Evolutionary conservation across 2,113 vertebrate genomes (phyloP), one percentile per base, ranked within the genome.

Genomic region (Rousettus leschenaultii): DNA sequence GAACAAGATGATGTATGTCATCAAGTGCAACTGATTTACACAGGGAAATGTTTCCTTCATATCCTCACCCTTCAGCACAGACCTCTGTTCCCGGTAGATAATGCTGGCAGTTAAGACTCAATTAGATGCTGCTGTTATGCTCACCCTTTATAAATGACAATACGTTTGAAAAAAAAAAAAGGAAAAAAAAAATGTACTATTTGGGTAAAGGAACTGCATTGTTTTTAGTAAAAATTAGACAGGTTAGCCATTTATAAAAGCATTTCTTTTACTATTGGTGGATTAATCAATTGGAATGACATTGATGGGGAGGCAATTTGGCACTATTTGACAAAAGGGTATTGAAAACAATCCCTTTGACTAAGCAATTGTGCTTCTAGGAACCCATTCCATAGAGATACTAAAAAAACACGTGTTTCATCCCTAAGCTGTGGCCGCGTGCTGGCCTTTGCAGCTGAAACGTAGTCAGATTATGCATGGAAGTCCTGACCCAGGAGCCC

Each of bases 1-100:
- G 43, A 86, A 55, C 18, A 15, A 14, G 7, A 1, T 4, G 1
- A 0, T 15, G 24, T 10, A 22, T 12, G 48, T 45, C 61, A 43
- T 26, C 18, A n/a, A 89, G 14, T 3, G 15, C 9, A 28, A 40
- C 55, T 21, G 7, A n/a, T 18, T 48, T 38, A 13, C 1, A 3
- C 10, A 18, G 18, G 7, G 21, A 4, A 24, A 6, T 15, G 18
- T 6, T 38, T 28, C 38, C 51, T 14, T 24, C 2, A 7, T 3
- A 6, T 43, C 59, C 24, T 83, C 14, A 13, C 8, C 19, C 15
- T 18, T 73, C 45, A 35, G 28, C 5, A n/a, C 14, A 48, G 9
- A 66, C 8, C 5, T 68, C 30, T 14, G 35, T 21, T 24, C 10
- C 28, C 18, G 1, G 15, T 6, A 19, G 38, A 51, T 65, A 85